phyloP scores from a whole-genome alignment of 2,797 vertebrate genomes.

The Dryobates pubescens region DNA sequence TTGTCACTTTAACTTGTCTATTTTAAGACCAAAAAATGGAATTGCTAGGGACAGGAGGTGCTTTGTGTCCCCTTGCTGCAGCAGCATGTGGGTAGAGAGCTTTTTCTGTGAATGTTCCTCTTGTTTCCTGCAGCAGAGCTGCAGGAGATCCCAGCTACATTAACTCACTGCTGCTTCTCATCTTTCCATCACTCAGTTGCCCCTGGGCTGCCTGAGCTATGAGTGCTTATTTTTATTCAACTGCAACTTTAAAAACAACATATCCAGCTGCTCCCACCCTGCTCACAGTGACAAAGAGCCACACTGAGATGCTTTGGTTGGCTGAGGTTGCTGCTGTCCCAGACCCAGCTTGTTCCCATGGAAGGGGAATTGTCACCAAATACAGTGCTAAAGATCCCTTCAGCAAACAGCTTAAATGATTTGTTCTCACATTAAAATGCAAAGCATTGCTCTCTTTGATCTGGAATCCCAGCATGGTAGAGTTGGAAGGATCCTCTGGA shows the following conservation, averaged over 20 bases:
- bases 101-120: background rate
- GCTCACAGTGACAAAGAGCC: background rate
- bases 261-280: too few species aligned
- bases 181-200: background rate
- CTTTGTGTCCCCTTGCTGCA: accelerated
- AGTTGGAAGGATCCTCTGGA: too few species aligned
- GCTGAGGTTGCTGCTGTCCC: background rate
- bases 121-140: background rate
- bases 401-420: background rate
- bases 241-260: background rate
- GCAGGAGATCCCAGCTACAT: background rate
- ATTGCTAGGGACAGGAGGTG: background rate
- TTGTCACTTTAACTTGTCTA: accelerated
- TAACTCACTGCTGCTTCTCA: background rate
- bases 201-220: background rate
- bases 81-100: background rate
- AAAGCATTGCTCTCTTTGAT: background rate
- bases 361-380: too few species aligned
- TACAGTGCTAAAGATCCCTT: accelerated
- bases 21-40: background rate
- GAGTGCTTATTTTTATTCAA: background rate
- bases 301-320: accelerated
- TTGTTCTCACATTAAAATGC: accelerated
- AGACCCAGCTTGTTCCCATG: accelerated
- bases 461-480: background rate